A percentile compares a stretch with the other conserved stretches of the same genome.
phyloP scores from a whole-genome alignment of 2,797 vertebrate genomes.

The Perodicticus potto region DNA sequence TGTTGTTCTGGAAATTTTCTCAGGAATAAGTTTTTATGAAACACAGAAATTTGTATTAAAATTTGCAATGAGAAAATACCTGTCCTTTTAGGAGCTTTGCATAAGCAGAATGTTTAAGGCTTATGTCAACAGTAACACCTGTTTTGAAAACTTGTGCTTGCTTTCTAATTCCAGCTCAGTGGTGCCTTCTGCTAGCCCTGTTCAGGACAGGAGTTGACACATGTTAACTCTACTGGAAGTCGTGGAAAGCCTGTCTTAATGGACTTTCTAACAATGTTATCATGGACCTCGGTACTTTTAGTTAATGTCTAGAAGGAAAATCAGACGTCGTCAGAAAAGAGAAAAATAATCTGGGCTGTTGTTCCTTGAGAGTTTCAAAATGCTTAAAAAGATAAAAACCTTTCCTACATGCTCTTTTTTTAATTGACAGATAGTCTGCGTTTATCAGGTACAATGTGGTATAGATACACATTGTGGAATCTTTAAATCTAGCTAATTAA shows the following conservation, averaged over 20 bases:
- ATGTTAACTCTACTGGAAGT: conserved; percentile 39
- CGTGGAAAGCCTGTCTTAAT: neutral
- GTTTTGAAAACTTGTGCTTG: neutral
- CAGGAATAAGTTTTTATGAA: neutral
- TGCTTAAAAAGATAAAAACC: neutral
- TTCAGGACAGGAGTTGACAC: conserved; percentile 3
- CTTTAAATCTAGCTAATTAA: neutral
- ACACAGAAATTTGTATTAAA: neutral
- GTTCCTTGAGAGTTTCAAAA: conserved; percentile 25
- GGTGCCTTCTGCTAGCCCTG: conserved; percentile 24
- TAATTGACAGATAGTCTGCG: neutral
- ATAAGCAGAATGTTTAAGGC: conserved; percentile 2
- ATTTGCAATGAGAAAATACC: neutral
- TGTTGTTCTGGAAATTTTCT: neutral
- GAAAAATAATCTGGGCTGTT: neutral
- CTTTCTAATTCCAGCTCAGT: conserved; percentile 3
- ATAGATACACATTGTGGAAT: neutral
- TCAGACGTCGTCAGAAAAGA: conserved; percentile 12
- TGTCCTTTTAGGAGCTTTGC: neutral
- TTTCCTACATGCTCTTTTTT: neutral
- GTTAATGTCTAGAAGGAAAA: conserved; percentile 12
- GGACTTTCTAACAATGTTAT: neutral
- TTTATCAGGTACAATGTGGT: neutral
- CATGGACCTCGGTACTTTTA: neutral
- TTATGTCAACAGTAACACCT: conserved; percentile 46